Evolutionary conservation across 1,140 invertebrate species (phyloP).

Genomic region (Plutomurus gul): DNA sequence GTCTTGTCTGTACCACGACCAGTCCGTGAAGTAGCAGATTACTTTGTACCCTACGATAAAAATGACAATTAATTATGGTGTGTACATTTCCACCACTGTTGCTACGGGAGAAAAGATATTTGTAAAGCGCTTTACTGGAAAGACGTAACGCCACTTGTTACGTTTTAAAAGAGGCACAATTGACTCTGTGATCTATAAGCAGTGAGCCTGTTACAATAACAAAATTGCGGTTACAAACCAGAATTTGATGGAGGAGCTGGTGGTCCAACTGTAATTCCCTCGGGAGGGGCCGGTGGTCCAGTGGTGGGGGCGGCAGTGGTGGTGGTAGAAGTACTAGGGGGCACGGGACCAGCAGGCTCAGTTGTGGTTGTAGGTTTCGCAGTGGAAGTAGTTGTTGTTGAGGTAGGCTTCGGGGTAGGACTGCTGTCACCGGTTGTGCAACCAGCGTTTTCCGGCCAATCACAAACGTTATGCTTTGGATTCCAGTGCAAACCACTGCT

Average conservation of each 20-base stretch:
- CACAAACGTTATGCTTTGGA: not conserved
- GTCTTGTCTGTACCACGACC: slow-evolving; percentile 82
- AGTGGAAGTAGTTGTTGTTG: not conserved
- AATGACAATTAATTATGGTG: not conserved
- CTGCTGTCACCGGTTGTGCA: not conserved
- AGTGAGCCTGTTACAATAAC: no score
- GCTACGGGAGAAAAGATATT: no score
- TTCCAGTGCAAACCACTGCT: not conserved
- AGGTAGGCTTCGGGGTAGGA: not conserved
- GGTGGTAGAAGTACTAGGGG: not conserved
- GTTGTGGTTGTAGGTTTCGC: not conserved
- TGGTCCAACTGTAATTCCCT: not conserved
- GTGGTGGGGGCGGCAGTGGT: not conserved
- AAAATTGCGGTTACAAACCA: no score
- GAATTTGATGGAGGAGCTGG: not conserved
- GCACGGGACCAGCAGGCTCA: no score
- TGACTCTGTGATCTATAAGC: no score
- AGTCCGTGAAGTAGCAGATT: slow-evolving; percentile 83
- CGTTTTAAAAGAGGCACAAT: no score
- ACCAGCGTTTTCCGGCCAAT: not conserved
- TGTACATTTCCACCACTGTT: no score
- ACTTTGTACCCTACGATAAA: slow-evolving; percentile 63
- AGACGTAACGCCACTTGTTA: no score
- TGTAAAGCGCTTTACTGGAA: no score
- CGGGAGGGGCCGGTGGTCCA: not conserved